Percentiles rank a stretch among this genome's conserved stretches.
phyloP scores from a whole-genome alignment of 1,140 invertebrate genomes.

The Hormaphis cornu region DNA sequence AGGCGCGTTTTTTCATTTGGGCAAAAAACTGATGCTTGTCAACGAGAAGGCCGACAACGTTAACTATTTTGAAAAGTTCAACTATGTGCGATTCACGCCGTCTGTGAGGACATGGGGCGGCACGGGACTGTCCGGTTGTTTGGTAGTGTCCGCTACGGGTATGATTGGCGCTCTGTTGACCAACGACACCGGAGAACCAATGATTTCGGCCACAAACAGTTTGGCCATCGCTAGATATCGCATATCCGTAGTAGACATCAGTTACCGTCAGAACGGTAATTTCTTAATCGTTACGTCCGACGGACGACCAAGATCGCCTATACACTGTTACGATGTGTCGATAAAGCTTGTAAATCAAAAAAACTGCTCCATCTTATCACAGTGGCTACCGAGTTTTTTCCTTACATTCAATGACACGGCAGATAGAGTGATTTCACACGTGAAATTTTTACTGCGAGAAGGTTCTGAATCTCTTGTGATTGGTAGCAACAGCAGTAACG shows the following conservation, averaged over 20 bases:
- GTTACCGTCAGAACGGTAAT: constrained; percentile 68
- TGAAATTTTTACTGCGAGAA: constrained; percentile 72
- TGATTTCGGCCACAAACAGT: constrained; percentile 53
- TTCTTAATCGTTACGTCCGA: constrained; percentile 66
- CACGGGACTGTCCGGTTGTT: constrained; percentile 65
- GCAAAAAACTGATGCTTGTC: constrained; percentile 57
- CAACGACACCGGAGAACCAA: constrained; percentile 30
- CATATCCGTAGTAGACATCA: constrained; percentile 64
- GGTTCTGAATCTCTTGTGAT: constrained; percentile 72
- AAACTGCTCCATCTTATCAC: constrained; percentile 51
- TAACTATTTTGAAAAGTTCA: constrained; percentile 77
- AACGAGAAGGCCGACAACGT: constrained; percentile 70
- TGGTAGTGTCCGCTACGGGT: constrained; percentile 74
- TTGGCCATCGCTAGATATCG: constrained; percentile 61
- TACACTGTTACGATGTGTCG: constrained; percentile 43
- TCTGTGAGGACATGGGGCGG: constrained; percentile 79
- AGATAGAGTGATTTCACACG: constrained; percentile 33
- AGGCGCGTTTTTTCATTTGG: constrained; percentile 74
- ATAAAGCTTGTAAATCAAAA: constrained; percentile 51
- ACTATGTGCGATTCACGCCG: constrained; percentile 61
- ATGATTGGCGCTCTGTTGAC: constrained; percentile 59
- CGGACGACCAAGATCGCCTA: constrained; percentile 47
- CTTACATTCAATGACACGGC: constrained; percentile 32
- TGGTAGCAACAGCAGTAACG: constrained; percentile 52
- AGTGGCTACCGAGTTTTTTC: constrained; percentile 73